Base-by-base conservation (phyloP, 2,797 vertebrate species). In the Gymnoscopelus microlampas region DNA sequence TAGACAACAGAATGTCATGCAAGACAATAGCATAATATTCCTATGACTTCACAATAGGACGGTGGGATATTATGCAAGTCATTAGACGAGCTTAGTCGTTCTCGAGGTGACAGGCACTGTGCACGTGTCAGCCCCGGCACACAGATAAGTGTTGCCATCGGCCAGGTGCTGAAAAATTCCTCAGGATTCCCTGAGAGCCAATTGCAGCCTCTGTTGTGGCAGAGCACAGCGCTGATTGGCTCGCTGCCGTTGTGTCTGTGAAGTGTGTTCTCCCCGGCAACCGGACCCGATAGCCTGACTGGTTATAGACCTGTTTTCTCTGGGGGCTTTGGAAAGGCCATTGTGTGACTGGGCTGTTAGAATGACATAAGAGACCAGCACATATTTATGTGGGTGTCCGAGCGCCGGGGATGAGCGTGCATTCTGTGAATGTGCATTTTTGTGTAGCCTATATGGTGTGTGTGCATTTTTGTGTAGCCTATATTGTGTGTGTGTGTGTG, bases 191-290 rank as follows among this genome's bases (percentile, higher is more conserved):
- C 74, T 26, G 50, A 53, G 56, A 71, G 76, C 89, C 90, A 91
- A 90, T 91, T 76, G 81, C 63, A 68, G 63, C 62, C 74, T 82
- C 65, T 78, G 70, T 77, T 82, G 66, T 84, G 67, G 68, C 23
- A 9, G 70, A 77, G 72, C 71, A 47, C 1, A 12, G 50, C 71
- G 76, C 77, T 78, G 72, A 90, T 92, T 91, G 90, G 91, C 71
- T 83, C 66, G 60, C 14, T 44, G 9, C 63, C 11, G 47, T 57
- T 57, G 68, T 81, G 75, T 84, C 82, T 90, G 66, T 78, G 62
- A 79, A 70, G 77, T 57, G 61, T 63, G 80, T 83, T 91, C 87
- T 91, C 88, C 91, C 91, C 87, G 80, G 91, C 88, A 92, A 93
- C 91, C 49, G 64, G 80, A 76, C 86, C 80, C 76, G 73, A 69